Evolutionary conservation across 1,140 invertebrate species (phyloP).

Genomic region (Cepaea nemoralis): DNA sequence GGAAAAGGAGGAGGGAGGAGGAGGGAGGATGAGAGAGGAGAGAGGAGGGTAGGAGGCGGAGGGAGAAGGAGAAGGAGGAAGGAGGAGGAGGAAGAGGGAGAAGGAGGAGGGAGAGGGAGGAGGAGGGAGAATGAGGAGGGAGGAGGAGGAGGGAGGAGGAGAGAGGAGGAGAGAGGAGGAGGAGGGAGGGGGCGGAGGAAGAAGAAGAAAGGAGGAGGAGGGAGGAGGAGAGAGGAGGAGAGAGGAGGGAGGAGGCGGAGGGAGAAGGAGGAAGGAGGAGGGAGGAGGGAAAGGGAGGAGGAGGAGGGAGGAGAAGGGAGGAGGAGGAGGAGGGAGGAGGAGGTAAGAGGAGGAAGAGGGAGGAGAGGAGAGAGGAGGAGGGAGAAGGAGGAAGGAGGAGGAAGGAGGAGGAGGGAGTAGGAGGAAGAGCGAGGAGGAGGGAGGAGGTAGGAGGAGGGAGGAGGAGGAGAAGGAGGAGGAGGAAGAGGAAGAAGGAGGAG

Average conservation of each 20-base stretch:
- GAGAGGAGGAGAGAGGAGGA: not conserved
- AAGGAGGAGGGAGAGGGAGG: not conserved
- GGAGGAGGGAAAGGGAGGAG: not conserved
- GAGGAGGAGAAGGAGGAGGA: not conserved
- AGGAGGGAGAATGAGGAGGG: no score
- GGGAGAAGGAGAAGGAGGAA: no score
- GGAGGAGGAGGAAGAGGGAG: not conserved
- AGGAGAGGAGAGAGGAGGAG: not conserved
- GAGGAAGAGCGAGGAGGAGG: no score
- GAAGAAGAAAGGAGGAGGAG: no score
- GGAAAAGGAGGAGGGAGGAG: no score
- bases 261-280: not conserved
- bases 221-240: not conserved
- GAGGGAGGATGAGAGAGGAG: no score
- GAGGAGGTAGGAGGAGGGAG: no score
- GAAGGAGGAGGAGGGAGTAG: no score
- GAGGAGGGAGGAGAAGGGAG: not conserved
- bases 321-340: not conserved
- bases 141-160: not conserved
- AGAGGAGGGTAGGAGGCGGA: no score
- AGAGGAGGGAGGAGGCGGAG: no score
- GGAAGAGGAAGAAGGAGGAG: not conserved
- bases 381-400: not conserved
- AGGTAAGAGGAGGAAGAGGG: no score
- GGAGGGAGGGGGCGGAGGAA: no score